Percentiles rank a stretch among this genome's conserved stretches.
These are phyloP conservation scores for Gymnothorax javanicus DNA, from an alignment of 2,797 vertebrate species.

Conservation along the genomic window DNA sequence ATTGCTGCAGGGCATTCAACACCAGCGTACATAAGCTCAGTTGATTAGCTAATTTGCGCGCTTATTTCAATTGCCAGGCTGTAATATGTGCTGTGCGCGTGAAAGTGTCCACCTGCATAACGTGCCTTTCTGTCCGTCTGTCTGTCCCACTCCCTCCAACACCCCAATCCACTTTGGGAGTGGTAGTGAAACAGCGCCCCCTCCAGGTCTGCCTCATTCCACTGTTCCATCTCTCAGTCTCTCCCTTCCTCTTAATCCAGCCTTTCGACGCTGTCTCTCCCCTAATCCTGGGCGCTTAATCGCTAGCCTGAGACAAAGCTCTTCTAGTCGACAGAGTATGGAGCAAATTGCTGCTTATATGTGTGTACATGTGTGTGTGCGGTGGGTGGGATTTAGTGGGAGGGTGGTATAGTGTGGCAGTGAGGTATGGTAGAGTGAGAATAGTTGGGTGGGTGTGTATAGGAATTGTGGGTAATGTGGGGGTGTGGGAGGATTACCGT, in stretches of 20 bases:
- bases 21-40: neutral
- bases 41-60: neutral
- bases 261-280: slow-evolving; percentile 7
- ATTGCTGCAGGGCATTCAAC: neutral
- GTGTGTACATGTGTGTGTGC: neutral
- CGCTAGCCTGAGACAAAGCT: neutral
- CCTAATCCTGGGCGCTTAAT: slow-evolving; percentile 19
- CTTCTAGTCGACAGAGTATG: neutral
- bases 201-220: neutral
- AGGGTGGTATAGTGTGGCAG: slow-evolving; percentile 36
- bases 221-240: neutral
- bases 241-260: slow-evolving; percentile 16
- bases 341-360: neutral
- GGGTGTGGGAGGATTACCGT: neutral
- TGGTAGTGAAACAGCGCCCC: neutral
- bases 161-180: neutral
- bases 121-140: neutral
- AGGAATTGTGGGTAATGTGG: neutral
- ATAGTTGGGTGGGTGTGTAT: slow-evolving; percentile 33
- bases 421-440: slow-evolving; percentile 44
- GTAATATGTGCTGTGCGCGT: neutral
- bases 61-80: neutral
- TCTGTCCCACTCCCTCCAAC: neutral
- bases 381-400: slow-evolving; percentile 10
- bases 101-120: neutral